A percentile compares a stretch with the other conserved stretches of the same genome.
These are phyloP conservation scores for Bombus sylvicola DNA, from an alignment of 1,140 invertebrate genomes.

Conservation along the genomic window DNA sequence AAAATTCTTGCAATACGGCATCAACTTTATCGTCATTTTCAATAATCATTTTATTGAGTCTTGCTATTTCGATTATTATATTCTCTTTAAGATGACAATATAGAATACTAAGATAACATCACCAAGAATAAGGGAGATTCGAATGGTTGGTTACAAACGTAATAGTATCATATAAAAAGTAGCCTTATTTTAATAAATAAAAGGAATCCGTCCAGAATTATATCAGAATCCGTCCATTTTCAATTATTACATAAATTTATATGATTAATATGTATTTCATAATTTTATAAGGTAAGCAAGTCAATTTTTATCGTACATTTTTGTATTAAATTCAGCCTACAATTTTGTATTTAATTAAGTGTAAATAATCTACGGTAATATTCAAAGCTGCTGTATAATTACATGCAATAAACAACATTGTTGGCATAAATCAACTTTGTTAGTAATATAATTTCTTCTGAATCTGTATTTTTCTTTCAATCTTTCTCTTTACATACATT, in stretches of 20 bases:
- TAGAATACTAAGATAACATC: not conserved
- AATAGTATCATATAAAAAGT: not conserved
- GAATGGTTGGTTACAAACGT: not conserved
- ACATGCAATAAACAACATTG: not conserved
- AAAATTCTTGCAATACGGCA: constrained; percentile 91
- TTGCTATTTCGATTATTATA: not conserved
- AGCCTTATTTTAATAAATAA: not conserved
- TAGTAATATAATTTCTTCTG: not conserved
- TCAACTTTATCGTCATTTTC: constrained; percentile 42
- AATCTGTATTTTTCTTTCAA: not conserved
- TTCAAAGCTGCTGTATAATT: not conserved
- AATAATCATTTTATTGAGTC: constrained; percentile 10
- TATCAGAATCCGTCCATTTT: not conserved
- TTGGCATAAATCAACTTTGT: not conserved
- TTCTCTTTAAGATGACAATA: not conserved
- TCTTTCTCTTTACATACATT: not conserved
- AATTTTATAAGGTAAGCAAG: constrained; percentile 33
- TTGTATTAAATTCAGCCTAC: not conserved
- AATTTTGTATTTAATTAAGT: not conserved
- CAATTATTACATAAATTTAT: not conserved
- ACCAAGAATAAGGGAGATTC: no score
- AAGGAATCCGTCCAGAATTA: not conserved
- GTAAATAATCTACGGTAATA: not conserved
- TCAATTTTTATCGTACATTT: not conserved
- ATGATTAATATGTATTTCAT: not conserved